These are phyloP conservation scores for Pocillopora grandis DNA, from an alignment of 92 coral and sea anemone species.

Conservation along the genomic window DNA sequence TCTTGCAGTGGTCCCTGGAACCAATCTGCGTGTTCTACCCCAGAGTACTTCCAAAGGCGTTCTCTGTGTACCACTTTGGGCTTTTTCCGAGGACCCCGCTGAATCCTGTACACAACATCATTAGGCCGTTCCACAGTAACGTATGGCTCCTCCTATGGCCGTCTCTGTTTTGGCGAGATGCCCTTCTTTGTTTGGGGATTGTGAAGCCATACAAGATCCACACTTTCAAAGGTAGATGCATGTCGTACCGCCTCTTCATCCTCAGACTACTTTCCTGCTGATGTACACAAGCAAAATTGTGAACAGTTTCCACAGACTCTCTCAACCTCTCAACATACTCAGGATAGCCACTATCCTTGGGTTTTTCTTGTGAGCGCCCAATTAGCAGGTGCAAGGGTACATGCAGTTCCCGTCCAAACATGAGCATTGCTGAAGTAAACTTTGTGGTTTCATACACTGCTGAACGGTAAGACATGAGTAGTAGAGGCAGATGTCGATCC, in stretches of 20 bases:
- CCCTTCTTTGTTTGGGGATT: conserved; percentile 21
- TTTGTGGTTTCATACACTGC: conserved; percentile 48
- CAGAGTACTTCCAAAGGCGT: neutral
- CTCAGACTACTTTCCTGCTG: neutral
- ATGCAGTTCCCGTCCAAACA: conserved; percentile 28
- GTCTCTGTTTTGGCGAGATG: neutral
- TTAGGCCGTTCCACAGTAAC: neutral
- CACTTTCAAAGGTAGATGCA: neutral
- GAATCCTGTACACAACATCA: conserved; percentile 30
- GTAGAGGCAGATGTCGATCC: conserved; percentile 42
- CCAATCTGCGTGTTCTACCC: conserved; percentile 4
- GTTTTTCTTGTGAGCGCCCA: neutral
- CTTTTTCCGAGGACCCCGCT: neutral
- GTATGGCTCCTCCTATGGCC: conserved; percentile 21
- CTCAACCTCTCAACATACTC: neutral
- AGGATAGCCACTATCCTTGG: neutral
- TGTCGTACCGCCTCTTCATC: conserved; percentile 1
- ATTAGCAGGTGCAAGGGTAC: neutral
- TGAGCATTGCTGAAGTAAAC: conserved; percentile 20
- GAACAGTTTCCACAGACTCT: conserved; percentile 4
- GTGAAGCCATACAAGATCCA: conserved; percentile 20
- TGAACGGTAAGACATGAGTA: conserved; percentile 41
- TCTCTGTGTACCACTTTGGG: conserved; percentile 7
- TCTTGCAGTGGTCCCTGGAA: conserved; percentile 13
- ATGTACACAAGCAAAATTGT: neutral